A percentile compares a stretch with the other conserved stretches of the same genome.
Conservation (phyloP, 92 coral and sea anemone genomes). For the Epizoanthus fatuus region DNA sequence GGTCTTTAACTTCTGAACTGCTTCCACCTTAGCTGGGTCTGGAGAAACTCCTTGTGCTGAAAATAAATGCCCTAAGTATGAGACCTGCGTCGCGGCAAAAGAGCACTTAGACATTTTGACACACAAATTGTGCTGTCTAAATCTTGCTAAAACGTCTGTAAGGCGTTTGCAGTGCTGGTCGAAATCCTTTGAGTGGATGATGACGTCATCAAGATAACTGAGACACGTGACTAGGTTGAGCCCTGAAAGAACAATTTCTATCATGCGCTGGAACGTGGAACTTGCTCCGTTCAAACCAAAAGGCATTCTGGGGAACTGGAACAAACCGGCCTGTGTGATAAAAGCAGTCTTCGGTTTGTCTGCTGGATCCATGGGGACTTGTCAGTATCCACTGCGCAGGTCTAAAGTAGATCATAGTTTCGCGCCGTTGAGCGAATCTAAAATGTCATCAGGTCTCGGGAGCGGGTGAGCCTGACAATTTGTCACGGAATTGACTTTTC, state of each 20-base stretch:
- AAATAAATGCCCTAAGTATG: slow-evolving; percentile 25
- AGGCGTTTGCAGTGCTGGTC: slow-evolving; percentile 43
- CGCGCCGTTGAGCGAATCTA: slow-evolving; percentile 52
- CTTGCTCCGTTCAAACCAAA: slow-evolving; percentile 37
- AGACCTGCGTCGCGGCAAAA: slow-evolving; percentile 43
- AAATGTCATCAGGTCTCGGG: slow-evolving; percentile 53
- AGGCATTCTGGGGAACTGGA: slow-evolving; percentile 28
- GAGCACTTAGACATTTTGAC: slow-evolving; percentile 37
- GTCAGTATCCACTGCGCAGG: slow-evolving; percentile 62
- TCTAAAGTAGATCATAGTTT: slow-evolving; percentile 44
- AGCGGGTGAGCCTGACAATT: slow-evolving; percentile 42
- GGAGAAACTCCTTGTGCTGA: slow-evolving; percentile 28
- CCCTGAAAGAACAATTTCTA: slow-evolving; percentile 21
- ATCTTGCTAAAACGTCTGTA: slow-evolving; percentile 16
- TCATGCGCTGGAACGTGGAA: slow-evolving; percentile 39
- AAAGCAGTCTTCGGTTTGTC: slow-evolving; percentile 54
- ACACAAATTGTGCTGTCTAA: slow-evolving; percentile 42
- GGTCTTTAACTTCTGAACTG: slow-evolving; percentile 1
- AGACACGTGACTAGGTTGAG: slow-evolving; percentile 23
- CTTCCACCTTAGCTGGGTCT: slow-evolving; percentile 28
- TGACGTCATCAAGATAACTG: slow-evolving; percentile 44
- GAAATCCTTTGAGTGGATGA: slow-evolving; percentile 28
- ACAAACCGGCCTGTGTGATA: background rate
- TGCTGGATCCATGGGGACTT: slow-evolving; percentile 17
- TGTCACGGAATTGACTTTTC: slow-evolving; percentile 2